phyloP scores from a whole-genome alignment of 2,888 invertebrate genomes.

The Mallateleia sp. region DNA sequence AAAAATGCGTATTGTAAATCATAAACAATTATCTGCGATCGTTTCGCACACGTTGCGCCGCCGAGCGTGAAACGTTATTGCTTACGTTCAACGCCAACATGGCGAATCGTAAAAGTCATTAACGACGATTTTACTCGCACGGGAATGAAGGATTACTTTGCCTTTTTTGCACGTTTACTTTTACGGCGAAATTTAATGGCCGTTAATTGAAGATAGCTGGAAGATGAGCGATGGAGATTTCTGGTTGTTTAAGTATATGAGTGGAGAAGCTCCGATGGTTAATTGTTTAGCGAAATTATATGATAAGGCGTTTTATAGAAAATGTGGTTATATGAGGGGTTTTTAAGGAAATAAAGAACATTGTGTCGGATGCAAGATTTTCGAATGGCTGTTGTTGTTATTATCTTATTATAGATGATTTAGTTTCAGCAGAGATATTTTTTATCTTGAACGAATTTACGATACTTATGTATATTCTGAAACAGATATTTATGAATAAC shows the following conservation, averaged over 20 bases:
- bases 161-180: constrained; percentile 39
- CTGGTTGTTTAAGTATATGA: constrained; percentile 22
- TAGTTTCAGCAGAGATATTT: too few relatives aligned
- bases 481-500: too few relatives aligned
- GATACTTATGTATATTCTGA: too few relatives aligned
- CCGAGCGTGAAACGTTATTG: constrained; percentile 70
- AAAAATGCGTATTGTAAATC: constrained; percentile 70
- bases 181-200: constrained; percentile 55
- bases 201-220: constrained; percentile 54
- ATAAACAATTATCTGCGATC: constrained; percentile 69
- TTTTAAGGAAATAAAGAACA: too few relatives aligned
- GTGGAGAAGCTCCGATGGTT: neutral
- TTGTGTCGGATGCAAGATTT: too few relatives aligned
- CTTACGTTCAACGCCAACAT: constrained; percentile 53
- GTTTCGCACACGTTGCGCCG: constrained; percentile 52
- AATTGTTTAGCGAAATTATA: constrained; percentile 29
- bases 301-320: constrained; percentile 6
- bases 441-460: too few relatives aligned
- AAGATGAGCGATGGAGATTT: constrained; percentile 23
- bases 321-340: neutral
- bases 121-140: constrained; percentile 63
- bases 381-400: too few relatives aligned
- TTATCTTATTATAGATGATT: too few relatives aligned
- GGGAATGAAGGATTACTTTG: constrained; percentile 48
- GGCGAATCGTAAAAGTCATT: constrained; percentile 71